phyloP scores from a whole-genome alignment of 2,888 invertebrate genomes.

The Silvanus unidentatus region DNA sequence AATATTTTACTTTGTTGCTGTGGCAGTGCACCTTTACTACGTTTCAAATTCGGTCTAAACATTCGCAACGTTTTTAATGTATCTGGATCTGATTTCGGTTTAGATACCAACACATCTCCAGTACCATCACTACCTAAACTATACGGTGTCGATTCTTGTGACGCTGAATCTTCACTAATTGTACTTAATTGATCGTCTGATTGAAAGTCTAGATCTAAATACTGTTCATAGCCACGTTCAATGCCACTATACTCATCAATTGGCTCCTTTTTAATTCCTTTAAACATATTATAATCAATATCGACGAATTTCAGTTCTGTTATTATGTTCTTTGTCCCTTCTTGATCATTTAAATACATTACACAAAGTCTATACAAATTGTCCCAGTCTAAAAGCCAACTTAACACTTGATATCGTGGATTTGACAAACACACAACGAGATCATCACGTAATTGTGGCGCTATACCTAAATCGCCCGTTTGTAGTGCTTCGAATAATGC shows the following conservation, averaged over 20 bases:
- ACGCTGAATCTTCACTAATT: constrained; percentile 47
- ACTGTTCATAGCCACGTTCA: constrained; percentile 37
- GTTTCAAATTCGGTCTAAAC: constrained; percentile 47
- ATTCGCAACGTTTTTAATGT: constrained; percentile 50
- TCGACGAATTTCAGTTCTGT: constrained; percentile 71
- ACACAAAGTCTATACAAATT: constrained; percentile 54
- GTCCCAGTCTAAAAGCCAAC: constrained; percentile 61
- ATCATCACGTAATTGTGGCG: constrained; percentile 62
- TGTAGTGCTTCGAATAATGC: constrained; percentile 46
- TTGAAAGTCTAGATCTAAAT: constrained; percentile 32
- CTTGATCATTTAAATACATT: constrained; percentile 51
- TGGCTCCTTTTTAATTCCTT: constrained; percentile 53
- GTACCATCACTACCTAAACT: constrained; percentile 48
- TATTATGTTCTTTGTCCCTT: constrained; percentile 59
- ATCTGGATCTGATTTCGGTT: constrained; percentile 46
- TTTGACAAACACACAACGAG: constrained; percentile 64
- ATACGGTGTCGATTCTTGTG: constrained; percentile 47
- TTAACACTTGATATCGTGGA: constrained; percentile 64
- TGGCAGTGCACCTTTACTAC: constrained; percentile 12
- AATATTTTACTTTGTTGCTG: too few relatives aligned
- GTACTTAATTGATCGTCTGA: constrained; percentile 30
- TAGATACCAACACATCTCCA: constrained; percentile 27
- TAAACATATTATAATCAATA: constrained; percentile 62
- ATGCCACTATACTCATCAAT: constrained; percentile 38
- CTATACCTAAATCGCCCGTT: constrained; percentile 60